A percentile compares a stretch with the other conserved stretches of the same genome.
These are phyloP conservation scores for Cepphus grylle DNA, from an alignment of 2,113 vertebrate species.

Conservation along the genomic window DNA sequence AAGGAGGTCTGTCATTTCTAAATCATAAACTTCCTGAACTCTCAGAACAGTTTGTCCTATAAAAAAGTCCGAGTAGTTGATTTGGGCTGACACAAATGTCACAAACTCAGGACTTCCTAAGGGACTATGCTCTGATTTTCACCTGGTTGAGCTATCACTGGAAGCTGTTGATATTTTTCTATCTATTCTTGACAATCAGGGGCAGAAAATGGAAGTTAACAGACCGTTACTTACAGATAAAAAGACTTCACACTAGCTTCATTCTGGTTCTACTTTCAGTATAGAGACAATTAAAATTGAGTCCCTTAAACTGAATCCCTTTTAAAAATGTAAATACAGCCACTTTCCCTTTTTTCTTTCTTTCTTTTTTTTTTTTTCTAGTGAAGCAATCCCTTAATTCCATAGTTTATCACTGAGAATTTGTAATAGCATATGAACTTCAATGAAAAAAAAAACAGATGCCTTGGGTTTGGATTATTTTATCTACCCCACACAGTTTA, in stretches of 20 bases:
- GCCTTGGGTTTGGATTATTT: not conserved
- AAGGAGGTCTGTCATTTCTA: not conserved
- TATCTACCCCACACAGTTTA: not conserved
- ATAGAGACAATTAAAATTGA: not conserved
- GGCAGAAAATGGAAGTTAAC: not conserved
- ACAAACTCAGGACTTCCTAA: not conserved
- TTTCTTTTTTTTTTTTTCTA: not conserved
- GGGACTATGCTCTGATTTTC: not conserved
- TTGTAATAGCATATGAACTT: not conserved
- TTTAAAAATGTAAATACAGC: not conserved
- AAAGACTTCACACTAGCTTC: not conserved
- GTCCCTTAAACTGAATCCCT: not conserved
- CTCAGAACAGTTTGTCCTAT: not conserved
- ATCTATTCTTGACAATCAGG: not conserved
- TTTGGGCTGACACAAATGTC: not conserved
- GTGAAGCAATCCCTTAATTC: not conserved
- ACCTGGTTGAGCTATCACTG: not conserved
- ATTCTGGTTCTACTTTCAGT: not conserved
- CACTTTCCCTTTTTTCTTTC: rapidly evolving
- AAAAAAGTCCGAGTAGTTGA: not conserved
- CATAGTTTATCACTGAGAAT: not conserved
- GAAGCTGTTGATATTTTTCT: not conserved
- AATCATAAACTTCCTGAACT: not conserved
- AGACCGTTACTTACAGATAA: not conserved
- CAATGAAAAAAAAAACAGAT: not conserved